phyloP scores from a whole-genome alignment of 2,797 vertebrate genomes.

The Crax fasciolata region DNA sequence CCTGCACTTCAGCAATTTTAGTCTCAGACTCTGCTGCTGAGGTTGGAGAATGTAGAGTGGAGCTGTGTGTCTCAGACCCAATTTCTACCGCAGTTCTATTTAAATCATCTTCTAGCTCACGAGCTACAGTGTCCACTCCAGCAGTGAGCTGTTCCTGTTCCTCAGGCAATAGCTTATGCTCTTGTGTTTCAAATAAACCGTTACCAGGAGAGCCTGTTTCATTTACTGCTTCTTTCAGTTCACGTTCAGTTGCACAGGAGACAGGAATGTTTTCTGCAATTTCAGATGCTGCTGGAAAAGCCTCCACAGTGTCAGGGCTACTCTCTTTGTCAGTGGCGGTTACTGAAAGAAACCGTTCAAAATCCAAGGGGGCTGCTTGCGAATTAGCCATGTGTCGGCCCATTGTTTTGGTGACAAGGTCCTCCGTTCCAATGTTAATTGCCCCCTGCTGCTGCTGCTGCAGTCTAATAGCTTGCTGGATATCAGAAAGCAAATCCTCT shows the following conservation, averaged over 20 bases:
- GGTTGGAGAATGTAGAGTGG: neutral
- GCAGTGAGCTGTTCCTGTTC: slow-evolving; percentile 66
- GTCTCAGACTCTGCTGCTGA: slow-evolving; percentile 10
- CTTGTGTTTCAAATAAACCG: slow-evolving; percentile 79
- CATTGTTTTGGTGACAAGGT: slow-evolving; percentile 78
- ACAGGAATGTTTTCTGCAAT: neutral
- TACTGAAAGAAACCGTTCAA: slow-evolving; percentile 83
- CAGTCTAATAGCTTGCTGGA: slow-evolving; percentile 94
- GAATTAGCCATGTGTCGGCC: slow-evolving; percentile 80
- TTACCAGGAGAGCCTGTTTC: slow-evolving; percentile 53
- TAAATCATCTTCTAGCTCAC: slow-evolving; percentile 73
- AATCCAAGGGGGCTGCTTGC: slow-evolving; percentile 80
- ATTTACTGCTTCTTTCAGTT: slow-evolving; percentile 5
- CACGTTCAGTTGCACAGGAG: slow-evolving; percentile 28
- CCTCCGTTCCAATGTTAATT: slow-evolving; percentile 66
- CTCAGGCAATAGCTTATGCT: slow-evolving; percentile 79
- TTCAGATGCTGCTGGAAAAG: slow-evolving; percentile 26
- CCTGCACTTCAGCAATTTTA: slow-evolving; percentile 40
- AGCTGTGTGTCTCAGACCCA: neutral
- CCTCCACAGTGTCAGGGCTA: slow-evolving; percentile 58
- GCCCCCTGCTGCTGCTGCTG: slow-evolving; percentile 88
- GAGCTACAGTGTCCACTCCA: slow-evolving; percentile 63
- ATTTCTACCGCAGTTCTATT: slow-evolving; percentile 11
- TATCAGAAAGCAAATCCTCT: slow-evolving; percentile 96
- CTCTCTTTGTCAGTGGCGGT: slow-evolving; percentile 81